Evolutionary conservation across 1,140 invertebrate species (phyloP).

Genomic region (Lordiphosa stackelbergi): DNA sequence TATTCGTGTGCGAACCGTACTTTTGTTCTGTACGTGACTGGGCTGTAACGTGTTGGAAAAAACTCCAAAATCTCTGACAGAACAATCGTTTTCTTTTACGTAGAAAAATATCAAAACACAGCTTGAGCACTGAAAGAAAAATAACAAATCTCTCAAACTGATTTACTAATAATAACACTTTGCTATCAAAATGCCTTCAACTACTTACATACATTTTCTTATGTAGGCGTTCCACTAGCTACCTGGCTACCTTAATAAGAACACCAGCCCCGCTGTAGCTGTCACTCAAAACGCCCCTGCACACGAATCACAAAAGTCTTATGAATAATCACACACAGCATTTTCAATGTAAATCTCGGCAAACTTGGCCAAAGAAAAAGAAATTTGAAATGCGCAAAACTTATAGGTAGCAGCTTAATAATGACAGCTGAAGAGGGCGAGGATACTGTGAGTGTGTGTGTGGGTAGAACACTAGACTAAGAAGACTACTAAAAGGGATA

Average conservation of each 20-base stretch:
- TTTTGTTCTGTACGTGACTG: too few relatives aligned
- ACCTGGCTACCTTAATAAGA: constrained; percentile 47
- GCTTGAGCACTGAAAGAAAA: neutral
- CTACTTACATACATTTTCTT: neutral
- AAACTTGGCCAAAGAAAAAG: constrained; percentile 45
- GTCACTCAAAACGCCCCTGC: constrained; percentile 56
- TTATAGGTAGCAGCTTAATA: constrained; percentile 48
- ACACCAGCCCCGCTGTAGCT: constrained; percentile 38
- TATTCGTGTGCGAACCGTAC: too few relatives aligned
- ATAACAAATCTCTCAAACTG: constrained; percentile 22
- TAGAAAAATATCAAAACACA: constrained; percentile 37
- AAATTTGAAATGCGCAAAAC: constrained; percentile 49
- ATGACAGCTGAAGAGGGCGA: too few relatives aligned
- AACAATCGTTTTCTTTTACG: too few relatives aligned
- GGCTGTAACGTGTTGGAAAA: too few relatives aligned
- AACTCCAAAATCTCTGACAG: too few relatives aligned
- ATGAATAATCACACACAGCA: constrained; percentile 56
- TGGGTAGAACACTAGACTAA: neutral
- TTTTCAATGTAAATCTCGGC: constrained; percentile 55
- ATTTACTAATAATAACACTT: constrained; percentile 23
- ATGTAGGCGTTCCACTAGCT: constrained; percentile 15
- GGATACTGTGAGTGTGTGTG: neutral
- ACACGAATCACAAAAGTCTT: constrained; percentile 40
- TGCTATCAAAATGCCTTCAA: neutral
- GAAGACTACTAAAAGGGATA: constrained; percentile 10